These are phyloP conservation scores for Cyanocitta stelleri DNA, from an alignment of 2,113 vertebrate genomes.

Conservation along the genomic window DNA sequence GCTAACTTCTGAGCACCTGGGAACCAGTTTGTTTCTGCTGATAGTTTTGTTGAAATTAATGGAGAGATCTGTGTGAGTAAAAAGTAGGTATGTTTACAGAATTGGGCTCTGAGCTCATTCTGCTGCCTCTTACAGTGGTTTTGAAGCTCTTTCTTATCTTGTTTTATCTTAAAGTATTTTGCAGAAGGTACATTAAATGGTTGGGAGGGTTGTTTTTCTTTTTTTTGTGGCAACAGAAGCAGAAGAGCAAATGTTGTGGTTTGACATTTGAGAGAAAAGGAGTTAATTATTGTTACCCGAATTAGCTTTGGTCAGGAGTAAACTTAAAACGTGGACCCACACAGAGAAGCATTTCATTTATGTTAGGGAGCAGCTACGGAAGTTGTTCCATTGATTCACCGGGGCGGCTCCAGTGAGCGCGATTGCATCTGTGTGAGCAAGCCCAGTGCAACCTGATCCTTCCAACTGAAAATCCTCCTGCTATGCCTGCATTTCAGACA, in stretches of 20 bases:
- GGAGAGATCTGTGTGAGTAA: neutral
- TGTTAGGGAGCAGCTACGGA: neutral
- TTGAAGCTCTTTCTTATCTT: neutral
- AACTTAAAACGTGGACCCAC: slow-evolving; percentile 13
- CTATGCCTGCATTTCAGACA: neutral
- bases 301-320: slow-evolving; percentile 58
- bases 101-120: neutral
- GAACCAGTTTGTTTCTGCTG: neutral
- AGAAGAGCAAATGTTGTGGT: slow-evolving; percentile 55
- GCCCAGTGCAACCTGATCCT: neutral
- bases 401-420: neutral
- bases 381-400: slow-evolving; percentile 24
- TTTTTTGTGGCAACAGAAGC: neutral
- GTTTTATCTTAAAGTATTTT: neutral
- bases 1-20: neutral
- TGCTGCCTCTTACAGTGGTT: neutral
- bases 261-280: slow-evolving; percentile 69
- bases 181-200: neutral
- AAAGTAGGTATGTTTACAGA: neutral
- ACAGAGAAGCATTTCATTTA: neutral
- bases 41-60: neutral
- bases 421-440: neutral
- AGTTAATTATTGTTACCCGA: slow-evolving; percentile 32
- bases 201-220: neutral
- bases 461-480: slow-evolving; percentile 44